Percentiles rank a stretch among this genome's conserved stretches.
phyloP scores from a whole-genome alignment of 2,888 invertebrate species.

The Leptinotarsa haldemani region DNA sequence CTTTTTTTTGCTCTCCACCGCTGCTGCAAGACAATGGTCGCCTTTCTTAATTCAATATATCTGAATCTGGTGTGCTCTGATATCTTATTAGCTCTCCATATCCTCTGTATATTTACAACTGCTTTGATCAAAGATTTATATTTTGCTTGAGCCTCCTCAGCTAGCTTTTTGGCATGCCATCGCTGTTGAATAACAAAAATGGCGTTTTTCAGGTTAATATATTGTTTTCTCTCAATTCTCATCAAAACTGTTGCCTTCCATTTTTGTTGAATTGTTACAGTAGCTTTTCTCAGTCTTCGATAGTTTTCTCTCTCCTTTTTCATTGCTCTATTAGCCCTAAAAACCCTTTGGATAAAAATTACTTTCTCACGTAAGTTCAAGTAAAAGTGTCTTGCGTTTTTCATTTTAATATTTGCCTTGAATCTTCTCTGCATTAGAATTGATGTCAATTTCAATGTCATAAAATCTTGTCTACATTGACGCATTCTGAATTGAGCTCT shows the following conservation, averaged over 20 bases:
- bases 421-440: constrained; percentile 48
- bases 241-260: constrained; percentile 53
- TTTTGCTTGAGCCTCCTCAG: constrained; percentile 49
- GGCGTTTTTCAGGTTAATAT: constrained; percentile 55
- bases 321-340: constrained; percentile 59
- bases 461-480: constrained; percentile 46
- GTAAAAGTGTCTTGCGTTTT: constrained; percentile 38
- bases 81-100: constrained; percentile 53
- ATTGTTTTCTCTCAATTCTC: constrained; percentile 53
- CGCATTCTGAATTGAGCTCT: constrained; percentile 62
- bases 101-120: constrained; percentile 30
- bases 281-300: constrained; percentile 56
- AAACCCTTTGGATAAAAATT: constrained; percentile 48
- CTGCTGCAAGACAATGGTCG: constrained; percentile 44
- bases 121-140: constrained; percentile 44
- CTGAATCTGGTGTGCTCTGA: constrained; percentile 3
- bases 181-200: constrained; percentile 60
- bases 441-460: constrained; percentile 56
- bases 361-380: constrained; percentile 25
- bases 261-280: constrained; percentile 60
- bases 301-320: constrained; percentile 53
- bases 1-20: constrained; percentile 55
- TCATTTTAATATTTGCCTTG: constrained; percentile 51
- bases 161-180: constrained; percentile 56
- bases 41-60: constrained; percentile 36